Conservation (phyloP, 2,888 invertebrate species). For the Microplitis deprimator region DNA sequence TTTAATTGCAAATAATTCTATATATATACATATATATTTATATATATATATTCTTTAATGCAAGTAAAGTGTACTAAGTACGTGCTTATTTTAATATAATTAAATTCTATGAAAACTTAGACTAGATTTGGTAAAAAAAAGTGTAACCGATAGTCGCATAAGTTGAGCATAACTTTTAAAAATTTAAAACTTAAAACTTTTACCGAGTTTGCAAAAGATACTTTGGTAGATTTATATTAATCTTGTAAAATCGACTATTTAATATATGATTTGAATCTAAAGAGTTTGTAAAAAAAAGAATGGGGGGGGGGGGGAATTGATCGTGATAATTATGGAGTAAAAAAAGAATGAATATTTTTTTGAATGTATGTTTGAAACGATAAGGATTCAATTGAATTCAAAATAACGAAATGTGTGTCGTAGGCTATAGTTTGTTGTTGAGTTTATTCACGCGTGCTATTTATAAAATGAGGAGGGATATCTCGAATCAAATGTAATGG, state of each 20-base stretch:
- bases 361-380: too few species aligned
- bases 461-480: constrained; percentile 4
- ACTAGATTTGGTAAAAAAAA: background rate
- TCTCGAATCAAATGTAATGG: constrained; percentile 14
- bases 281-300: background rate
- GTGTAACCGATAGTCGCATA: background rate
- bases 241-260: background rate
- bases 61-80: too few species aligned
- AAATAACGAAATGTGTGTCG: too few species aligned
- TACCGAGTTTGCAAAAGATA: background rate
- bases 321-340: too few species aligned
- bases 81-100: too few species aligned
- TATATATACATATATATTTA: too few species aligned
- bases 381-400: too few species aligned
- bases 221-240: background rate
- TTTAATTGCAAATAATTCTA: too few species aligned
- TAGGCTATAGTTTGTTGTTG: background rate
- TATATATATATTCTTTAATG: too few species aligned
- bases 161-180: background rate
- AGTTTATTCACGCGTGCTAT: constrained; percentile 19
- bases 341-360: background rate
- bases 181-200: background rate
- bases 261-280: background rate
- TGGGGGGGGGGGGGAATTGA: background rate
- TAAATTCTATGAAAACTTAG: too few species aligned